These are phyloP conservation scores for Actenoides lindsayi DNA, from an alignment of 2,113 vertebrate species.

Conservation along the genomic window DNA sequence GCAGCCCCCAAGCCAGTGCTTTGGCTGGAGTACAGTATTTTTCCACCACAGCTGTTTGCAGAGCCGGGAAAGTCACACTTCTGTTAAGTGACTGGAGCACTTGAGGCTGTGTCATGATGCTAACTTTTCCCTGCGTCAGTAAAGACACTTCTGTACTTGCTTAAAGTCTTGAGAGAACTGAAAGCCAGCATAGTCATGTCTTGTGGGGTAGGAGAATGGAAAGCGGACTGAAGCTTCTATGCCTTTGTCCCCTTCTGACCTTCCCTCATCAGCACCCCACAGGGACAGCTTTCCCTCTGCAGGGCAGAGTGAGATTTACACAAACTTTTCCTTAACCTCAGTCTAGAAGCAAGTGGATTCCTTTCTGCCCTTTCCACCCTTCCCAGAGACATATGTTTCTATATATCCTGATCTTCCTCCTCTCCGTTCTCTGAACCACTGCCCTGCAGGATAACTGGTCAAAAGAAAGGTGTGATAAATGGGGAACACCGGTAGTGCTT, in stretches of 20 bases:
- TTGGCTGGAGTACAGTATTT: neutral
- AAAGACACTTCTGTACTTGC: neutral
- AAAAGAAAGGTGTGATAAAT: neutral
- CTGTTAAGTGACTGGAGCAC: neutral
- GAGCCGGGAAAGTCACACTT: neutral
- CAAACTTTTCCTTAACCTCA: neutral
- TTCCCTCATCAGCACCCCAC: neutral
- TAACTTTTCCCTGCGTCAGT: neutral
- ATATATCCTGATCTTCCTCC: neutral
- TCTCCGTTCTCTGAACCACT: neutral
- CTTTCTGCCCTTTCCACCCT: neutral
- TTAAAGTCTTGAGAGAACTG: neutral
- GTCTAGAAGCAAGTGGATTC: neutral
- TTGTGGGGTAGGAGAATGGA: neutral
- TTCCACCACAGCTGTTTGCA: neutral
- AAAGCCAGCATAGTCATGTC: neutral
- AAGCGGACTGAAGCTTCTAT: neutral
- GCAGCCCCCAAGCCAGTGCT: neutral
- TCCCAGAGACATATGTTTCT: neutral
- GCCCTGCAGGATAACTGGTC: neutral
- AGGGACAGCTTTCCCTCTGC: neutral
- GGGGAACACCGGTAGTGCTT: neutral
- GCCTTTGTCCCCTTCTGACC: neutral
- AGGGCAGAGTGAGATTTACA: neutral
- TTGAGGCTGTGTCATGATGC: neutral